phyloP scores from a whole-genome alignment of 2,888 invertebrate species.

The Physocephala rufipes region DNA sequence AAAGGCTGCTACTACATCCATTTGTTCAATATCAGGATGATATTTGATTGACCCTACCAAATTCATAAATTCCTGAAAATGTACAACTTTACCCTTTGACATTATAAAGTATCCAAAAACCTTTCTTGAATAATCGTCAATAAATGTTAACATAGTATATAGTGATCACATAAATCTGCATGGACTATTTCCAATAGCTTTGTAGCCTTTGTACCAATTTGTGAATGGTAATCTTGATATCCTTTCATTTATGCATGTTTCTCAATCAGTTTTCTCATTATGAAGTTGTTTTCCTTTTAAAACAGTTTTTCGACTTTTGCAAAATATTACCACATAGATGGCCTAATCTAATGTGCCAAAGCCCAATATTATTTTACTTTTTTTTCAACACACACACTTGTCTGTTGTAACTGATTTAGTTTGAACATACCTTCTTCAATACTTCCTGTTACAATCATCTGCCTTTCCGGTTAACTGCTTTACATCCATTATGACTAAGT shows the following conservation, averaged over 20 bases:
- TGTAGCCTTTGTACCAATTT: background rate
- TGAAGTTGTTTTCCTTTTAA: too few relatives aligned
- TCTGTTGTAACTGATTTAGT: background rate
- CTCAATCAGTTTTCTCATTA: too few relatives aligned
- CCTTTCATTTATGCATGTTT: background rate
- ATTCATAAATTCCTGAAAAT: too few relatives aligned
- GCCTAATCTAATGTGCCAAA: background rate
- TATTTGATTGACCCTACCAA: too few relatives aligned
- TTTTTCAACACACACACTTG: background rate
- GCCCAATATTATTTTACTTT: background rate
- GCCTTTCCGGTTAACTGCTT: background rate
- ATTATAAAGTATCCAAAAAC: too few relatives aligned
- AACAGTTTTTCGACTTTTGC: background rate
- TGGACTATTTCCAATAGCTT: background rate
- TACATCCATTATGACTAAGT: background rate
- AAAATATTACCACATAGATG: slow-evolving; percentile 6
- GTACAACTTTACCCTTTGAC: background rate
- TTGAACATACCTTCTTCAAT: background rate
- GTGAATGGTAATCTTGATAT: too few relatives aligned
- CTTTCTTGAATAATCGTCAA: background rate
- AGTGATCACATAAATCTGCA: background rate
- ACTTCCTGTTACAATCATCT: background rate
- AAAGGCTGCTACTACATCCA: too few relatives aligned
- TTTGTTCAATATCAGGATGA: too few relatives aligned
- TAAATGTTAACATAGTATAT: background rate